Evolutionary conservation across 2,888 invertebrate genomes (phyloP).

Genomic region (Rhopalosiphum nymphaeae): DNA sequence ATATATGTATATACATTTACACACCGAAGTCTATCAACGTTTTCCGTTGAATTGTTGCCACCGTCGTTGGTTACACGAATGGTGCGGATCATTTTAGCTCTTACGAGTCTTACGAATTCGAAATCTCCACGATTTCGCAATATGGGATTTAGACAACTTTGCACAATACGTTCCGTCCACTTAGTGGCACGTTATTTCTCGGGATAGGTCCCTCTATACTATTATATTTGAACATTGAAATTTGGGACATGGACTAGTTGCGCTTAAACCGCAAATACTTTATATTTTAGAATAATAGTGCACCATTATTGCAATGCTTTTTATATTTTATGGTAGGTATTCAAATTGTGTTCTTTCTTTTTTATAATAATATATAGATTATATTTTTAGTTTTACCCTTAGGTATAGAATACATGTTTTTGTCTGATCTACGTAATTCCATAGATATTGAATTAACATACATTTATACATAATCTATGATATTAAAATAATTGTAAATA

Average conservation of each 20-base stretch:
- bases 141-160: not conserved
- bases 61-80: not conserved
- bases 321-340: not conserved
- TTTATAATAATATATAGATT: not conserved
- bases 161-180: not conserved
- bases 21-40: not conserved
- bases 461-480: not conserved
- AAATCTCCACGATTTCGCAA: not conserved
- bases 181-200: not conserved
- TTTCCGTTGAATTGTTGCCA: not conserved
- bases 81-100: not conserved
- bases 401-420: not conserved
- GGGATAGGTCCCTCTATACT: too few species aligned
- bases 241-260: not conserved
- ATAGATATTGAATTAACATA: not conserved
- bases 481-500: not conserved
- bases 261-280: not conserved
- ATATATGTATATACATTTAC: not conserved
- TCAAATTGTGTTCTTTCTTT: not conserved
- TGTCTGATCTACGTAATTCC: not conserved
- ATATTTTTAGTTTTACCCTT: not conserved
- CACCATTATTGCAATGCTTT: not conserved
- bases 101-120: not conserved
- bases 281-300: not conserved
- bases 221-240: not conserved